Evolutionary conservation across 2,113 vertebrate species (phyloP).

Genomic region (Pluvialis apricaria): DNA sequence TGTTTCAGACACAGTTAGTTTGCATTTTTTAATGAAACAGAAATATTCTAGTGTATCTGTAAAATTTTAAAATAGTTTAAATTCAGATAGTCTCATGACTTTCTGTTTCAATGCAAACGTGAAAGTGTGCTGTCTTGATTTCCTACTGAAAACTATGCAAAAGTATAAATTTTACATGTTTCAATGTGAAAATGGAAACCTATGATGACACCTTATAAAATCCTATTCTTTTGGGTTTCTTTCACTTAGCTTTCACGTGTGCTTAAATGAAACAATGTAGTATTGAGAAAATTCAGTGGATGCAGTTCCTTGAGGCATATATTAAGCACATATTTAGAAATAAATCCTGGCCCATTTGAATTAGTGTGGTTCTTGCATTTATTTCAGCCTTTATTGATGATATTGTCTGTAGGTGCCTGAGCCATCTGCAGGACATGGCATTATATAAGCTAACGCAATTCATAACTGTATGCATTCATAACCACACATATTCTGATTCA

Average conservation of each 20-base stretch:
- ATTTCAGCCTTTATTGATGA: not conserved
- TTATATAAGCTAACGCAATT: not conserved
- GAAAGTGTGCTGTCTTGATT: not conserved
- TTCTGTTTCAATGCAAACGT: not conserved
- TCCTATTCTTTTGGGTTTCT: not conserved
- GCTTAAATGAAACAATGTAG: not conserved
- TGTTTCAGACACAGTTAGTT: not conserved
- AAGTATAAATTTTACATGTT: not conserved
- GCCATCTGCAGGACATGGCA: not conserved
- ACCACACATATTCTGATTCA: not conserved
- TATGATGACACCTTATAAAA: not conserved
- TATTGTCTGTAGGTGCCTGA: not conserved
- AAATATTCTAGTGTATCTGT: not conserved
- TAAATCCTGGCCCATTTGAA: not conserved
- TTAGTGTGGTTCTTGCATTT: not conserved
- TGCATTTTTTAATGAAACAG: not conserved
- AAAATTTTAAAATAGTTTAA: not conserved
- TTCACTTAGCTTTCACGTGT: not conserved
- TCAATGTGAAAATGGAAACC: not conserved
- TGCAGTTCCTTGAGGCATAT: not conserved
- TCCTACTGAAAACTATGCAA: not conserved
- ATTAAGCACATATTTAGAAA: not conserved
- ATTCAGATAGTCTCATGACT: not conserved
- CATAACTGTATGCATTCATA: not conserved
- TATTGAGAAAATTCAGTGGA: not conserved